These are phyloP conservation scores for Notamacropus eugenii DNA, from an alignment of 2,797 vertebrate genomes.

Conservation along the genomic window DNA sequence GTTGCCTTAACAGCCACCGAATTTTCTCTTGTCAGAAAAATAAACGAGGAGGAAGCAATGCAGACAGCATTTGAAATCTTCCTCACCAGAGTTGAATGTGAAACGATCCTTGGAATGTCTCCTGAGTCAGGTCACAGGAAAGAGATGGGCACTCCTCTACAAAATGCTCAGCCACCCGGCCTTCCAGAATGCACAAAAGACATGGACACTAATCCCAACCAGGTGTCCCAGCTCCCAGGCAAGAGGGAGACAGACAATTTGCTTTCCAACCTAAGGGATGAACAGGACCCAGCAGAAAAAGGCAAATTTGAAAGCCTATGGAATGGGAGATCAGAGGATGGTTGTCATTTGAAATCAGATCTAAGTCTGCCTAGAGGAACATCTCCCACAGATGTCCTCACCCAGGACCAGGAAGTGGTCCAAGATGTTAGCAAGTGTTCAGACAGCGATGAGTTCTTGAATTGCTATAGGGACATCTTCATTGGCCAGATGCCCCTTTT, in stretches of 20 bases:
- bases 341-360: neutral
- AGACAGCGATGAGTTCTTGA: conserved; percentile 81
- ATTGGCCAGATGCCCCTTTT: conserved; percentile 85
- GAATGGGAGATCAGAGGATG: neutral
- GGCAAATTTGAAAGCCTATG: neutral
- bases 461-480: conserved; percentile 88
- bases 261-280: neutral
- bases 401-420: neutral
- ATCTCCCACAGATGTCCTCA: rapidly evolving
- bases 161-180: conserved; percentile 44
- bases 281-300: neutral
- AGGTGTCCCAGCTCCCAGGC: neutral
- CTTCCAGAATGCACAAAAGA: conserved; percentile 11
- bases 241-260: neutral
- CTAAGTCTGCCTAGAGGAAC: neutral
- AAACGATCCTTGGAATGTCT: conserved; percentile 84
- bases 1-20: conserved; percentile 82
- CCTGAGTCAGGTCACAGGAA: conserved; percentile 73
- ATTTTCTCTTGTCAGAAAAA: conserved; percentile 85
- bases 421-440: conserved; percentile 35
- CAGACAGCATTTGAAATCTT: conserved; percentile 90
- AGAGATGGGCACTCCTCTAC: conserved; percentile 54
- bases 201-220: neutral
- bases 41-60: conserved; percentile 82
- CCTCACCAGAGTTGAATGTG: conserved; percentile 87